phyloP scores from a whole-genome alignment of 2,797 vertebrate species.

The Graptemys geographica region DNA sequence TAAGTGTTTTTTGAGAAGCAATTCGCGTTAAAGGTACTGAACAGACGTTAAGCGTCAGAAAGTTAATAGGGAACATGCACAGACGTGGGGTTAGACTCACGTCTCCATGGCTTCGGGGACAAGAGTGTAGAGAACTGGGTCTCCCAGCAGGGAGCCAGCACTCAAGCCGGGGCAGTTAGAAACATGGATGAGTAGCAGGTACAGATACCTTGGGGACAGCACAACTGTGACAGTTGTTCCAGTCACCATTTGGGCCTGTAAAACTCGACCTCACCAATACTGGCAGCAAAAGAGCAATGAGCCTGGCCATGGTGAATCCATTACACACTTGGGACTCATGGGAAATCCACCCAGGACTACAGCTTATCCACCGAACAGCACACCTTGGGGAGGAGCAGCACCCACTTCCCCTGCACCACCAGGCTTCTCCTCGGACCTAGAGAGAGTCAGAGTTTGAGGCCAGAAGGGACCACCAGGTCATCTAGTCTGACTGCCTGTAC shows the following conservation, averaged over 20 bases:
- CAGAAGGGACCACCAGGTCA: neutral
- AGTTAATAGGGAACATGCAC: neutral
- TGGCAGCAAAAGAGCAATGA: rapidly evolving
- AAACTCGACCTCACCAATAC: neutral
- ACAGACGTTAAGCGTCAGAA: neutral
- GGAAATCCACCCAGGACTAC: neutral
- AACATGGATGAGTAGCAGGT: neutral
- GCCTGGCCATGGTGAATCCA: neutral
- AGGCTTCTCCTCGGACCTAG: neutral
- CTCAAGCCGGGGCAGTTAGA: neutral
- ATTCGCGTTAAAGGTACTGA: neutral
- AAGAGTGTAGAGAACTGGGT: neutral
- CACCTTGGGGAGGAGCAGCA: neutral
- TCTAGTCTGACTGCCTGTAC: neutral
- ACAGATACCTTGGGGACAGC: neutral
- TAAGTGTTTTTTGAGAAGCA: neutral
- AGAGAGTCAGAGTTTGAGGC: neutral
- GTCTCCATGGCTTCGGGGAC: neutral
- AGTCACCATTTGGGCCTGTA: neutral
- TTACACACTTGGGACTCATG: neutral
- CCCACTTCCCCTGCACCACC: neutral
- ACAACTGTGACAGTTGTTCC: neutral
- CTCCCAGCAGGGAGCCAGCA: neutral
- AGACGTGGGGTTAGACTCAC: neutral
- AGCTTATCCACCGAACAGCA: neutral